Conservation (phyloP, 2,113 vertebrate genomes). For the Xenopus borealis region DNA sequence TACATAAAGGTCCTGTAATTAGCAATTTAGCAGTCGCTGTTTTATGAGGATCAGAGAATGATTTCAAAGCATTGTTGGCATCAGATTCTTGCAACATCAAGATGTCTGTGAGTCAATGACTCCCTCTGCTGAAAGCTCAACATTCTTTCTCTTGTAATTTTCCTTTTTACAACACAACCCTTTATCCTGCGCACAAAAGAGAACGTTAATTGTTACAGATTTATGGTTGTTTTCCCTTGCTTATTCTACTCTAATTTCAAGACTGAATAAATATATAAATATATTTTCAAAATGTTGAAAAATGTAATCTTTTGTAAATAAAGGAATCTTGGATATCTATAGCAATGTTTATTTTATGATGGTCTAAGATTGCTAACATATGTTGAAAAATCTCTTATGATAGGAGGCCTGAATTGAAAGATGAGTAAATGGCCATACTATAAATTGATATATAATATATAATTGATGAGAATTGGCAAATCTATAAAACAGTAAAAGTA, state of each 20-base stretch:
- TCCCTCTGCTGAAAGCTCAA: conserved; percentile 65
- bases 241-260: background rate
- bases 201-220: background rate
- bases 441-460: too few species aligned
- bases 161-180: conserved; percentile 1
- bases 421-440: too few species aligned
- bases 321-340: too few species aligned
- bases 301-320: too few species aligned
- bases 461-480: too few species aligned
- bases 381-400: too few species aligned
- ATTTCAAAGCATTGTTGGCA: conserved; percentile 16
- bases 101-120: conserved; percentile 56
- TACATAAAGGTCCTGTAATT: conserved; percentile 25
- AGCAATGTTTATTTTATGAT: too few species aligned
- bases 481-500: too few species aligned
- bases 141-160: conserved; percentile 47
- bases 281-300: too few species aligned
- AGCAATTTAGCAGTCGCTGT: conserved; percentile 24
- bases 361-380: too few species aligned
- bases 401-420: too few species aligned
- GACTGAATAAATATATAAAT: too few species aligned
- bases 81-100: background rate
- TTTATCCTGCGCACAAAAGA: background rate
- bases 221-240: background rate
- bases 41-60: conserved; percentile 16